Percentiles rank a stretch among this genome's conserved stretches.
Evolutionary conservation across 2,888 invertebrate genomes (phyloP).

Genomic region (Volucella inflata): DNA sequence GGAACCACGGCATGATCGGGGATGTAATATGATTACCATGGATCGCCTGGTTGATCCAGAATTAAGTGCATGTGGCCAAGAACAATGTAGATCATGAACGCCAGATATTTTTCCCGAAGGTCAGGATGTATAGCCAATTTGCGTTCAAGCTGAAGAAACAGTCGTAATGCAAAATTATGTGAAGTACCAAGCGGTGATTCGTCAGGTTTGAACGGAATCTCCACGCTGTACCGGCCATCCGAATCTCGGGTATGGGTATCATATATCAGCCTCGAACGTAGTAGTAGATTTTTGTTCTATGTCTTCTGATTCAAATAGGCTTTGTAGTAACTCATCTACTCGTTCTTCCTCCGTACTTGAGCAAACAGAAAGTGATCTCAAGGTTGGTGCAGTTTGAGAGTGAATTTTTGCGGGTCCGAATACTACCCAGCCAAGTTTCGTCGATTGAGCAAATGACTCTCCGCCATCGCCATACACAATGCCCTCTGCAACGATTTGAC

Average conservation of each 20-base stretch:
- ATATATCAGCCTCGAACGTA: conserved; percentile 49
- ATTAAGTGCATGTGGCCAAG: conserved; percentile 28
- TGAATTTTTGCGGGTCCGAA: conserved; percentile 47
- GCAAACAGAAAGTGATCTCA: neutral
- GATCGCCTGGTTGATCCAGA: conserved; percentile 21
- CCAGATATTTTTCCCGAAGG: conserved; percentile 21
- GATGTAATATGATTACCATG: conserved; percentile 19
- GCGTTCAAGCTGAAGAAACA: conserved; percentile 30
- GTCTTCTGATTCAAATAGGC: conserved; percentile 45
- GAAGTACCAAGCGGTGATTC: conserved; percentile 9
- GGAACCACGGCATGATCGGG: conserved; percentile 34
- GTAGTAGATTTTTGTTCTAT: conserved; percentile 10
- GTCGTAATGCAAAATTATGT: conserved; percentile 28
- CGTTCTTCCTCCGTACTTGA: conserved; percentile 19
- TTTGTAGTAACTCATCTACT: conserved; percentile 40
- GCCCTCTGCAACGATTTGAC: conserved; percentile 21
- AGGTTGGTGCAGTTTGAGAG: neutral
- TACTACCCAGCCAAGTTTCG: conserved; percentile 58
- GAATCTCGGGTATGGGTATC: conserved; percentile 39
- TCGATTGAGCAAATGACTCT: conserved; percentile 47
- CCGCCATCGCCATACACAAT: conserved; percentile 23
- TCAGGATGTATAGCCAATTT: conserved; percentile 21
- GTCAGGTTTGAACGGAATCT: conserved; percentile 19
- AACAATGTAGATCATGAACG: conserved; percentile 33
- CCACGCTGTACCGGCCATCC: conserved; percentile 42